Evolutionary conservation across 2,797 vertebrate genomes (phyloP).

Genomic region (Sarcophilus harrisii): DNA sequence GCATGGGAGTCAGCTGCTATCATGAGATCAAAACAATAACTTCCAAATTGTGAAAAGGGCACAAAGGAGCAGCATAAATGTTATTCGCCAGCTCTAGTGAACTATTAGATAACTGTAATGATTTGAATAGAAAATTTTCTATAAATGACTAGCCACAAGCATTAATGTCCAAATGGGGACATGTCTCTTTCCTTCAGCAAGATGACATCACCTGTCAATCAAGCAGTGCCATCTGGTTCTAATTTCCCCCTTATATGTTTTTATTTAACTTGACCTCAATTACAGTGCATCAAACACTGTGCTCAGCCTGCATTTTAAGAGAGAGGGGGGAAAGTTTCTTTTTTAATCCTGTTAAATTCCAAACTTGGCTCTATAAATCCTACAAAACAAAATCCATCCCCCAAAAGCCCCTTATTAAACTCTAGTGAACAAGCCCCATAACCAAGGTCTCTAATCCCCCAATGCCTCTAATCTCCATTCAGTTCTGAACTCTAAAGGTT

Average conservation of each 20-base stretch:
- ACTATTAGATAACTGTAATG: background rate
- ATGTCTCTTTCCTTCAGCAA: background rate
- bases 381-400: background rate
- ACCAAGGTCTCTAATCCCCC: background rate
- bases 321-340: background rate
- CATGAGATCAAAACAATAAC: background rate
- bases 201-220: background rate
- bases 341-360: background rate
- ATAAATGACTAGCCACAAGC: background rate
- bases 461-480: background rate
- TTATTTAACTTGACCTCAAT: background rate
- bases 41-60: background rate
- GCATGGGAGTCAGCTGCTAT: background rate
- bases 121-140: background rate
- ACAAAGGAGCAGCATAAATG: background rate
- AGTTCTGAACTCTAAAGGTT: background rate
- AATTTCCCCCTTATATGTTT: conserved; percentile 8
- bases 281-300: background rate
- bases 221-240: background rate
- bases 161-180: background rate
- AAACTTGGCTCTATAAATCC: background rate
- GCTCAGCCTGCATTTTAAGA: background rate
- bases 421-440: background rate
- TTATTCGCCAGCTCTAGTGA: background rate
- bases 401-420: background rate